Conservation (phyloP, 2,113 vertebrate species). For the Alosa alosa region DNA sequence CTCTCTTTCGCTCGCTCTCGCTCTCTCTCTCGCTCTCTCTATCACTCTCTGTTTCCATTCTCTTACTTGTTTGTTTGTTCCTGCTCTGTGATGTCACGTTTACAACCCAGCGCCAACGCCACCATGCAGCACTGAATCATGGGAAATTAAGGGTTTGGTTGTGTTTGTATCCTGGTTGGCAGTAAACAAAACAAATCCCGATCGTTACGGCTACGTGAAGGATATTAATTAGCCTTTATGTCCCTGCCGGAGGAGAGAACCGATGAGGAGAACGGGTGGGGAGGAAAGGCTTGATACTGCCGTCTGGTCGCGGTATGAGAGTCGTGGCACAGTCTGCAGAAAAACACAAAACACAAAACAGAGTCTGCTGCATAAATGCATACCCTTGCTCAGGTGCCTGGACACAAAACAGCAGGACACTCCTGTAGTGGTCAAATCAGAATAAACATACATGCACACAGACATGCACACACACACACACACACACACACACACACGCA, state of each 20-base stretch:
- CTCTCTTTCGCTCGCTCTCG: background rate
- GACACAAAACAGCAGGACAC: too few relatives aligned
- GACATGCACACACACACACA: background rate
- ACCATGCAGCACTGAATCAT: background rate
- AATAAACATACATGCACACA: background rate
- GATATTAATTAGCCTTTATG: background rate
- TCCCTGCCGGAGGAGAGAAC: background rate
- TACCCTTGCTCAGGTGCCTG: too few relatives aligned
- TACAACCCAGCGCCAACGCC: background rate
- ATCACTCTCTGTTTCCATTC: background rate
- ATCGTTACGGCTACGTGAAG: background rate
- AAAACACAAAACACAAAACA: too few relatives aligned
- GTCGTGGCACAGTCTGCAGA: too few relatives aligned
- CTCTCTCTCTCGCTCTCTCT: background rate
- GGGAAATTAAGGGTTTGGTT: background rate
- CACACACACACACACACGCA: background rate
- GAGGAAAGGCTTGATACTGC: background rate
- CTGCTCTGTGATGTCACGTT: background rate
- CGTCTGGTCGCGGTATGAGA: too few relatives aligned
- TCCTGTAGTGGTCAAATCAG: slow-evolving; percentile 36
- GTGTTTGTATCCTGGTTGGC: background rate
- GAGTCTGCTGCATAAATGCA: too few relatives aligned
- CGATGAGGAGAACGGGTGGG: background rate
- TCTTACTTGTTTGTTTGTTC: background rate
- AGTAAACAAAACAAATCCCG: background rate